Base-by-base conservation (phyloP, 2,888 invertebrate species). In the Keiferia lycopersicella region DNA sequence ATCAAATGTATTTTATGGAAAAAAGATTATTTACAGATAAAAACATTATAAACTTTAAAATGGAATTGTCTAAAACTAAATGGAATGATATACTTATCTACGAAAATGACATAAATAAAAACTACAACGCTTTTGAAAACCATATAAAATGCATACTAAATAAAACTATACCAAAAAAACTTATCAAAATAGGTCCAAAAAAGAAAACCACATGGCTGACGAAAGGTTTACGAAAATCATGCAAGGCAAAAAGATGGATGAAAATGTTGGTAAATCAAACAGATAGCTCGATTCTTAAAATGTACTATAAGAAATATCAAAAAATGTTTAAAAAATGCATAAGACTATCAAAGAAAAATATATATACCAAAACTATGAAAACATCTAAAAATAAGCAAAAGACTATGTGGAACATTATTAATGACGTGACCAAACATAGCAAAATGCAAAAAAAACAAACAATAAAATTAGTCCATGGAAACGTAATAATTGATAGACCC, bases 301-400 rank as follows among this genome's bases (percentile, higher is more conserved):
- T n/a, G n/a, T 38, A 58, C 39, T 18, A 39, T 18, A 58, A 58
- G 4, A 58, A 38, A 38, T 58, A 58, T 18, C 58, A 58, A n/a
- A 58, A 38, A 12, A 58, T 58, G 10, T 16, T 58, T 16, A 58
- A 58, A 26, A 58, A 38, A 58, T 58, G 58, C 38, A 12, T 58
- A 14, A 53, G 20, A 26, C n/a, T 26, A 22, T 53, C 22, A 0
- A 30, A 53, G 20, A 53, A 26, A 26, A 53, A 53, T 53, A 53
- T 26, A 10, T 53, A 53, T 6, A 26, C 30, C 0, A 53, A 20
- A 50, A 18, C 4, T 14, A 53, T 53, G 12, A 53, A 22, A 26
- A 26, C 8, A 20, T 53, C 62, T n/a, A 56, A 53, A n/a, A 62
- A 53, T n/a, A 39, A 30, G 20, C 34, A 61, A 51, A 50, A 61